Percentiles rank a stretch among this genome's conserved stretches.
phyloP scores from a whole-genome alignment of 1,140 invertebrate species.

The Aphis gossypii region DNA sequence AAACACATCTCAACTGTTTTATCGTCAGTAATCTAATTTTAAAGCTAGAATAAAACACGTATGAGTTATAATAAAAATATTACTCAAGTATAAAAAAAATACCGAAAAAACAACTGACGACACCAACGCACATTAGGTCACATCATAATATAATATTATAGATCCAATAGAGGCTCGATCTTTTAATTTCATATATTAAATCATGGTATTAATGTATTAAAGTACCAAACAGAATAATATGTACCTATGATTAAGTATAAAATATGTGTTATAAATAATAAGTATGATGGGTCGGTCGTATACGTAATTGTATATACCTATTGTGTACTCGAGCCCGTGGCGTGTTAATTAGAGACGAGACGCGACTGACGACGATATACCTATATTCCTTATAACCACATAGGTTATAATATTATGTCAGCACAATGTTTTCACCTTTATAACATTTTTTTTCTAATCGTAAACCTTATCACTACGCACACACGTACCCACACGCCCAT shows the following conservation, averaged over 20 bases:
- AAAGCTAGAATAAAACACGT: neutral
- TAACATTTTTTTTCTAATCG: neutral
- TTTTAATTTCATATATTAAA: neutral
- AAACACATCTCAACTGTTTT: neutral
- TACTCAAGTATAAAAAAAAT: neutral
- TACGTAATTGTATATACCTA: neutral
- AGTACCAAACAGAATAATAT: neutral
- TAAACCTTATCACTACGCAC: neutral
- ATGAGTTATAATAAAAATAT: neutral
- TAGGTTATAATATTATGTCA: neutral
- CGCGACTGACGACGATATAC: neutral
- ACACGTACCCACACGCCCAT: neutral
- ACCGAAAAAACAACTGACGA: neutral
- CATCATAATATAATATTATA: neutral
- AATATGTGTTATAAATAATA: neutral
- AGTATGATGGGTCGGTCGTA: too few species aligned
- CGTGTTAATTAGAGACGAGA: neutral
- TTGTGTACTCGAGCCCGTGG: neutral
- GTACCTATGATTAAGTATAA: neutral
- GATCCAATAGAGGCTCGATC: neutral
- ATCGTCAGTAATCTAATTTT: neutral
- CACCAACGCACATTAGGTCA: neutral
- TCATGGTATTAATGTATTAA: too few species aligned
- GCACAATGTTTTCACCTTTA: constrained; percentile 15
- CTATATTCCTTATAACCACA: neutral